A percentile compares a stretch with the other conserved stretches of the same genome.
Conservation (phyloP, 2,797 vertebrate genomes). For the Anableps anableps region DNA sequence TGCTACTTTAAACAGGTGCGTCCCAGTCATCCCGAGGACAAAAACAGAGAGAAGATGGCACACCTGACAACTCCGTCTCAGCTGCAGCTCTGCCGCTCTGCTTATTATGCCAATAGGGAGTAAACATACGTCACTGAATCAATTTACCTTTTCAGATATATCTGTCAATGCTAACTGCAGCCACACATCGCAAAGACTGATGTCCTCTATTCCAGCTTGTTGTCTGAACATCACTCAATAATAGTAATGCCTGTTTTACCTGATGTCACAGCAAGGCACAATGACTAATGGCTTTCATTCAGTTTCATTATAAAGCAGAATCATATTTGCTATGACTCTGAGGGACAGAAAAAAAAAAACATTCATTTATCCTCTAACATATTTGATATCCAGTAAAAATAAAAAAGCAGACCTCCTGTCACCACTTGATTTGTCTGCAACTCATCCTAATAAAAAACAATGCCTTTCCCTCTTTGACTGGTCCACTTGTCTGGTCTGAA, state of each 20-base stretch:
- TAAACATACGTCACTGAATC: constrained; percentile 50
- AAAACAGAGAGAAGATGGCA: constrained; percentile 4
- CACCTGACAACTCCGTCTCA: constrained; percentile 17
- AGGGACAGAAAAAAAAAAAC: constrained; percentile 22
- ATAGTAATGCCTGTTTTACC: constrained; percentile 38
- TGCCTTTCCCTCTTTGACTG: constrained; percentile 13
- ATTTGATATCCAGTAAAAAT: constrained; percentile 16
- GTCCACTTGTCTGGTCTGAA: constrained; percentile 12
- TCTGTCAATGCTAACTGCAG: constrained; percentile 34
- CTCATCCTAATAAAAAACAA: constrained; percentile 12
- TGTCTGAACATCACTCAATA: constrained; percentile 60
- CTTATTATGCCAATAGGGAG: constrained; percentile 53
- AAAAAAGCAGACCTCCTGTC: not conserved
- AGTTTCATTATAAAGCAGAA: constrained; percentile 33
- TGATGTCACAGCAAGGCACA: constrained; percentile 10
- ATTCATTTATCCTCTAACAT: constrained; percentile 3
- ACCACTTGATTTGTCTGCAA: not conserved
- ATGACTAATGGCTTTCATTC: constrained; percentile 62
- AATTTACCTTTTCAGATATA: constrained; percentile 54
- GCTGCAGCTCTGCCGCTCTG: constrained; percentile 41
- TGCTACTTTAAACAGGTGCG: constrained; percentile 65
- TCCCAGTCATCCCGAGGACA: constrained; percentile 67
- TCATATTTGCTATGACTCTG: constrained; percentile 30
- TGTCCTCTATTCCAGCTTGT: constrained; percentile 34
- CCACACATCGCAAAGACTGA: constrained; percentile 49